Conservation (phyloP, 1,140 invertebrate genomes). For the Hycleus phaleratus region DNA sequence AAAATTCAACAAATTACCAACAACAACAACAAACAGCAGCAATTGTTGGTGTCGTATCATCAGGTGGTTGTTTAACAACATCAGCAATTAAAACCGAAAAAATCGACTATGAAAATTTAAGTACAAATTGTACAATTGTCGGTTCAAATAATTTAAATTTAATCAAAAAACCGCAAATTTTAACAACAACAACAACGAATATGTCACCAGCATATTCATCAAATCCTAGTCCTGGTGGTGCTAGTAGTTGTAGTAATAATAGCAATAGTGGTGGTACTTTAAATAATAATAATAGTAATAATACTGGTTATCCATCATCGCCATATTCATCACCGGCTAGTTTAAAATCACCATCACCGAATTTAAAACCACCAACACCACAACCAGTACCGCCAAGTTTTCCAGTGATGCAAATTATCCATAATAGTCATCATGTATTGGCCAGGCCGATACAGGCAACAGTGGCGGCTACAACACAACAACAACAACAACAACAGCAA, state of each 20-base stretch:
- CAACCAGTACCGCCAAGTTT: constrained; percentile 28
- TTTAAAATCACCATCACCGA: constrained; percentile 37
- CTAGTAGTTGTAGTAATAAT: too few species aligned
- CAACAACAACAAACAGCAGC: constrained; percentile 13
- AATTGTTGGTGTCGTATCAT: too few species aligned
- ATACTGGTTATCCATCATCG: constrained; percentile 29
- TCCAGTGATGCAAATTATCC: constrained; percentile 39
- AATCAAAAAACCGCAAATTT: constrained; percentile 38
- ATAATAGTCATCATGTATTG: constrained; percentile 31
- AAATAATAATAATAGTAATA: too few species aligned
- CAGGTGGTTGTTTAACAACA: too few species aligned
- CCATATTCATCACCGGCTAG: constrained; percentile 37
- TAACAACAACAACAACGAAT: constrained; percentile 17
- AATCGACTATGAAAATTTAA: constrained; percentile 38
- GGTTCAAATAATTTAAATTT: constrained; percentile 40
- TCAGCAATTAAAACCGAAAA: constrained; percentile 28
- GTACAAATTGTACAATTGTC: constrained; percentile 39
- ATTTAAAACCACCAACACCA: constrained; percentile 35
- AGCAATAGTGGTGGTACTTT: too few species aligned
- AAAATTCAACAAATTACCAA: constrained; percentile 26
- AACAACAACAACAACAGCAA: neutral
- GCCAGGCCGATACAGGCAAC: constrained; percentile 27
- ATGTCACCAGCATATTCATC: constrained; percentile 37
- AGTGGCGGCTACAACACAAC: neutral
- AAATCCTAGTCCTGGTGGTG: constrained; percentile 32